Conservation (phyloP, 2,797 vertebrate genomes). For the Pipistrellus pygmaeus region DNA sequence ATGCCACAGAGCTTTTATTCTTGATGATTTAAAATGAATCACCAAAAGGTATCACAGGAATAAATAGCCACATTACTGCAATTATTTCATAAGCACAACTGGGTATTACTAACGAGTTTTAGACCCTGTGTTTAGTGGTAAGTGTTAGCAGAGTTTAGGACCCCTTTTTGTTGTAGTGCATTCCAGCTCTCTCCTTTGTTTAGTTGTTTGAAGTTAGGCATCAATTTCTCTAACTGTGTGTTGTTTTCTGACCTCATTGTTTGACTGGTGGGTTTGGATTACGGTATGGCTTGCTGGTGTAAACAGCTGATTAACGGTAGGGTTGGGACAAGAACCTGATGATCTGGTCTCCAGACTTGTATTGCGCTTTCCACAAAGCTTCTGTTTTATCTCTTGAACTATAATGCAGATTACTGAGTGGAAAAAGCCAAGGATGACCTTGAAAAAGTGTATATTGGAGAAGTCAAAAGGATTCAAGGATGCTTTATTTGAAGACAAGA, state of each 20-base stretch:
- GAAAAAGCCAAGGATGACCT: not conserved
- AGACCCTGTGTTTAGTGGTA: slow-evolving; percentile 34
- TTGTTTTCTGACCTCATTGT: slow-evolving; percentile 24
- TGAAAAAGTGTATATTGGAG: not conserved
- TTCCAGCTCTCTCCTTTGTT: not conserved
- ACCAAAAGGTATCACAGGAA: slow-evolving; percentile 48
- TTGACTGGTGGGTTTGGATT: slow-evolving; percentile 26
- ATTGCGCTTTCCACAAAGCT: not conserved
- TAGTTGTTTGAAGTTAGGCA: not conserved
- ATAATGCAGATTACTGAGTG: not conserved
- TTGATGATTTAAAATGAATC: slow-evolving; percentile 68
- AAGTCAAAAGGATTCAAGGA: not conserved
- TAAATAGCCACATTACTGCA: slow-evolving; percentile 57
- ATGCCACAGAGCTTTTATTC: slow-evolving; percentile 63
- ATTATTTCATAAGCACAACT: slow-evolving; percentile 69
- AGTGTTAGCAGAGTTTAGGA: slow-evolving; percentile 46
- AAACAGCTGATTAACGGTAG: not conserved
- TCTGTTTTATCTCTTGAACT: not conserved
- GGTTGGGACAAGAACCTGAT: not conserved
- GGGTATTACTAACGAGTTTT: slow-evolving; percentile 33
- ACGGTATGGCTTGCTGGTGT: not conserved
- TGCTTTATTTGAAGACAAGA: slow-evolving; percentile 4
- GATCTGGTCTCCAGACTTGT: not conserved
- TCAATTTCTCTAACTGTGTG: not conserved
- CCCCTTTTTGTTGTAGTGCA: not conserved